phyloP scores from a whole-genome alignment of 2,797 vertebrate genomes.

The Liparis tanakae region DNA sequence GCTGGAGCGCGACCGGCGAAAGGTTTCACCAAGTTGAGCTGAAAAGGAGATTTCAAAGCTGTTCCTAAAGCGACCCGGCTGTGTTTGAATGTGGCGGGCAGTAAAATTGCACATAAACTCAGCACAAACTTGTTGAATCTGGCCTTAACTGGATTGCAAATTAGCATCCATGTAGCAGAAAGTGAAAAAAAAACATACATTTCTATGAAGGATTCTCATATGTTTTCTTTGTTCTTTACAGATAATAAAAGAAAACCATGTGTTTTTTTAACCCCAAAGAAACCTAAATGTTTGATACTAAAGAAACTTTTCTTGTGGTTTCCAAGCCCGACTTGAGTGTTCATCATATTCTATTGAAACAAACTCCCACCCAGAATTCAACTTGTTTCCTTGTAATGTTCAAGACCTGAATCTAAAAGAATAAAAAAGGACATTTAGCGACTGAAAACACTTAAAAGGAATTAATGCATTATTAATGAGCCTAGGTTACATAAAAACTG shows the following conservation, averaged over 20 bases:
- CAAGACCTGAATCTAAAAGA: background rate
- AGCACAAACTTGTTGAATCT: background rate
- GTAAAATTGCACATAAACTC: background rate
- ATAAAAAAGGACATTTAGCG: background rate
- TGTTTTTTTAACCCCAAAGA: background rate
- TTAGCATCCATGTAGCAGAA: background rate
- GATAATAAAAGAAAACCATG: background rate
- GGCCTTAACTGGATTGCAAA: background rate
- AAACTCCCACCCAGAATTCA: background rate
- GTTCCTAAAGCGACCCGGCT: background rate
- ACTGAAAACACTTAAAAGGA: background rate
- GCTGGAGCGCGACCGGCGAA: conserved; percentile 32
- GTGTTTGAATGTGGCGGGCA: background rate
- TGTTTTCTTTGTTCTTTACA: background rate
- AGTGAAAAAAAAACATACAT: background rate
- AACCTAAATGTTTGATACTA: background rate
- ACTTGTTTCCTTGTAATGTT: background rate
- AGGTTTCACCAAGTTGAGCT: background rate
- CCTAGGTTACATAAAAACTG: background rate
- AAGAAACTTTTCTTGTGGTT: background rate
- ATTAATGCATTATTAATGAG: background rate
- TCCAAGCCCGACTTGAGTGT: background rate
- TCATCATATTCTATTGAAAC: background rate
- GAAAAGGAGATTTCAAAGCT: conserved; percentile 30
- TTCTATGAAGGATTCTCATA: background rate